Conservation (phyloP, 2,797 vertebrate genomes). For the Hoplostethus atlanticus region DNA sequence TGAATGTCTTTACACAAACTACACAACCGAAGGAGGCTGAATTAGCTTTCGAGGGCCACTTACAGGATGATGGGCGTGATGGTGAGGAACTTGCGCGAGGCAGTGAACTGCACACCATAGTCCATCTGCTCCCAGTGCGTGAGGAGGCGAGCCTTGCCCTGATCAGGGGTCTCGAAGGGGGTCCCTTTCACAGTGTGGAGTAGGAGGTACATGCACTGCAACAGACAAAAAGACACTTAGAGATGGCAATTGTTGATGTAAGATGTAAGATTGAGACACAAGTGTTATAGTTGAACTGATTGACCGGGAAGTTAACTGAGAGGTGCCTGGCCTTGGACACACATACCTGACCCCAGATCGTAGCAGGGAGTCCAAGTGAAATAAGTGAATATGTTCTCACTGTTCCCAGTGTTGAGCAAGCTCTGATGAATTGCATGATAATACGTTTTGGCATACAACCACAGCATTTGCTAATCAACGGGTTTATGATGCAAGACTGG, state of each 20-base stretch:
- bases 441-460: background rate
- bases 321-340: background rate
- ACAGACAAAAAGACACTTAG: constrained; percentile 21
- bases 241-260: background rate
- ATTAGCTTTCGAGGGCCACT: constrained; percentile 71
- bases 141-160: constrained; percentile 95
- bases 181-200: constrained; percentile 97
- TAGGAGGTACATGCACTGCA: constrained; percentile 97
- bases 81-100: constrained; percentile 97
- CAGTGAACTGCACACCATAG: constrained; percentile 96
- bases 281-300: background rate
- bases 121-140: constrained; percentile 99
- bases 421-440: background rate
- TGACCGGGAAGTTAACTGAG: background rate
- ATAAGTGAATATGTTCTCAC: background rate
- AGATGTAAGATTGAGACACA: background rate
- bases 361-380: background rate
- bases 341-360: too few relatives aligned
- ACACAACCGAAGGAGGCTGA: background rate
- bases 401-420: background rate
- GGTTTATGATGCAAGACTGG: constrained; percentile 7
- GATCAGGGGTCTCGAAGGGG: constrained; percentile 96
- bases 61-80: constrained; percentile 97
- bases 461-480: background rate
- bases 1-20: background rate